Conservation (phyloP, 2,888 invertebrate genomes). For the Eudasyphora cyanicolor region DNA sequence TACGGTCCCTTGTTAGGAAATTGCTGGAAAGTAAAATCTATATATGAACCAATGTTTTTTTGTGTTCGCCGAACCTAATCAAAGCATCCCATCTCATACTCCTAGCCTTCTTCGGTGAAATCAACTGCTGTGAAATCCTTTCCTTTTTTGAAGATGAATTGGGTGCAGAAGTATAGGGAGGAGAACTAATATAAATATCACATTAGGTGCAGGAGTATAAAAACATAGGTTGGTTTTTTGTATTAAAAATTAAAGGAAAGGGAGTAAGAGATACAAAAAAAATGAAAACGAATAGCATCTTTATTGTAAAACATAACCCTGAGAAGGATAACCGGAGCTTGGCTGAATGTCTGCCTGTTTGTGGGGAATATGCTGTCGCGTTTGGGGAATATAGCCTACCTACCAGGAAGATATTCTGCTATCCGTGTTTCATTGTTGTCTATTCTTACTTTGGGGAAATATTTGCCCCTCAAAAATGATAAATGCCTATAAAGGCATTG, state of each 20-base stretch:
- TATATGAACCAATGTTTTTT: neutral
- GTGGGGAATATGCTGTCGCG: neutral
- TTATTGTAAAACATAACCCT: slow-evolving; percentile 18
- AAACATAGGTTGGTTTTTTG: neutral
- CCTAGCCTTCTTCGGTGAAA: neutral
- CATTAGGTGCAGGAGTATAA: neutral
- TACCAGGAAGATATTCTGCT: neutral
- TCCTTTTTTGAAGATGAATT: neutral
- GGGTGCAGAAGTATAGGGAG: too few species aligned
- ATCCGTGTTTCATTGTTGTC: neutral
- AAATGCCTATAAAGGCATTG: slow-evolving; percentile 17
- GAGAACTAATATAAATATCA: slow-evolving; percentile 37
- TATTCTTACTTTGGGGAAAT: neutral
- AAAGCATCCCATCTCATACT: slow-evolving; percentile 17
- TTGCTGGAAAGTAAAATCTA: neutral
- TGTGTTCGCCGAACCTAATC: neutral
- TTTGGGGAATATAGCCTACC: slow-evolving; percentile 7
- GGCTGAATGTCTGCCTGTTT: neutral
- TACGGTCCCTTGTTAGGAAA: neutral
- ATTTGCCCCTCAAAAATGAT: slow-evolving; percentile 9
- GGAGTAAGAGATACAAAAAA: neutral
- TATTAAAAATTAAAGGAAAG: neutral
- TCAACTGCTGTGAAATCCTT: neutral
- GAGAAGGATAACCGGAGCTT: neutral
- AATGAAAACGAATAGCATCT: slow-evolving; percentile 15